Evolutionary conservation across 1,140 invertebrate genomes (phyloP).

Genomic region (Heliconius hermathena): DNA sequence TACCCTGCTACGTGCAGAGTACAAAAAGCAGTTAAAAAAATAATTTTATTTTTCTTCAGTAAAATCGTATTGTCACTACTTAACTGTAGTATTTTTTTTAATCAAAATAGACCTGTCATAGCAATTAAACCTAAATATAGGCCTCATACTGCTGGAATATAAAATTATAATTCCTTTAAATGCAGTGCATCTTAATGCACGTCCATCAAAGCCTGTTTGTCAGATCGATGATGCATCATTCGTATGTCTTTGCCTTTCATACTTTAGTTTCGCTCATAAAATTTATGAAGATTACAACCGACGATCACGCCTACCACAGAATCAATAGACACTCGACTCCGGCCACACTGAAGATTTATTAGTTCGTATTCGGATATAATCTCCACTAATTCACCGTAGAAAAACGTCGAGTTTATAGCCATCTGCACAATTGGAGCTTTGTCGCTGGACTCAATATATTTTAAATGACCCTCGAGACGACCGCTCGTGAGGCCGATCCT

Average conservation of each 20-base stretch:
- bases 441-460: constrained; percentile 73
- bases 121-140: neutral
- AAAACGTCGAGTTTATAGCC: constrained; percentile 67
- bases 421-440: constrained; percentile 68
- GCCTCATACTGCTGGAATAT: neutral
- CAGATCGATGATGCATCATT: constrained; percentile 47
- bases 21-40: too few relatives aligned
- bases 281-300: constrained; percentile 72
- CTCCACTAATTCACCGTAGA: constrained; percentile 74
- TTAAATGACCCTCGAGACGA: constrained; percentile 71
- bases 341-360: constrained; percentile 70
- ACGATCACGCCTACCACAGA: constrained; percentile 67
- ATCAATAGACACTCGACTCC: constrained; percentile 61
- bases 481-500: constrained; percentile 54
- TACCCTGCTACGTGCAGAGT: too few relatives aligned
- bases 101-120: neutral
- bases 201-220: constrained; percentile 51
- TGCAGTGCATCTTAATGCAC: neutral
- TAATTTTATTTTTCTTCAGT: too few relatives aligned
- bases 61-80: neutral
- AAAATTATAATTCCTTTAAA: neutral
- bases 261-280: constrained; percentile 59
- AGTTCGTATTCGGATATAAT: constrained; percentile 71
- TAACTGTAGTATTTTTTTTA: neutral
- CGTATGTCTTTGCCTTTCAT: constrained; percentile 46